Base-by-base conservation (phyloP, 2,113 vertebrate genomes). In the Prunella fulvescens region DNA sequence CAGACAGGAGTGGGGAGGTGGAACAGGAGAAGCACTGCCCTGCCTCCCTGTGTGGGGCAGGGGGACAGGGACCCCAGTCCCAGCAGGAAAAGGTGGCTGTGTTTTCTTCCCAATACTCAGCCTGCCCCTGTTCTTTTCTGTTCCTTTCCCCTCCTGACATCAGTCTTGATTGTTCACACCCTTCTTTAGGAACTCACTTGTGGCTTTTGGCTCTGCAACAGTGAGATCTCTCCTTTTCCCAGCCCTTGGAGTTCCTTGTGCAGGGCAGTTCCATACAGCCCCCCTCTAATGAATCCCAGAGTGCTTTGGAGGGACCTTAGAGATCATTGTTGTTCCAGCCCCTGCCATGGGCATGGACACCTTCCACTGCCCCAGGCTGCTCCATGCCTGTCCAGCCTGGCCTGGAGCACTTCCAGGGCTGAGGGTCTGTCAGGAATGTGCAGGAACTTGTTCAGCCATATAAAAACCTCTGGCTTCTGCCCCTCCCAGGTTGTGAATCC, bases 401-500 rank as follows among this genome's bases (percentile, higher is more conserved):
- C 64, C 47, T 45, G 12, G 39, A 2, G 2, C 77, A 17, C 33
- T 39, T 1, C 9, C 53, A 88, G 53, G 51, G 60, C 4, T 24
- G 47, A 20, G 4, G 3, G 12, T 4, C 48, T 19, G 37, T 50
- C 47, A 56, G 37, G 11, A 9, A 29, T 4, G 15, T 29, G 18
- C 66, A 28, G 45, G 62, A 35, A 31, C 26, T 23, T 4, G 10
- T 44, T 57, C 39, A 48, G 1, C 19, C 37, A 2, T n/a, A 44
- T 74, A 25, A 44, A 70, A 77, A 11, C 50, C 4, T 74, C 60
- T 50, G n/a, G 8, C 17, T 28, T 88, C 53, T 87, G 47, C 18
- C 88, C 70, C 65, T 78, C 4, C 8, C 95, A 99, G 99, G 98
- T 99, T 78, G 99, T 99, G 88, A 99, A 99, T 90, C 99, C 99